Evolutionary conservation across 1,140 invertebrate species (phyloP).

Genomic region (Pomacea maculata): DNA sequence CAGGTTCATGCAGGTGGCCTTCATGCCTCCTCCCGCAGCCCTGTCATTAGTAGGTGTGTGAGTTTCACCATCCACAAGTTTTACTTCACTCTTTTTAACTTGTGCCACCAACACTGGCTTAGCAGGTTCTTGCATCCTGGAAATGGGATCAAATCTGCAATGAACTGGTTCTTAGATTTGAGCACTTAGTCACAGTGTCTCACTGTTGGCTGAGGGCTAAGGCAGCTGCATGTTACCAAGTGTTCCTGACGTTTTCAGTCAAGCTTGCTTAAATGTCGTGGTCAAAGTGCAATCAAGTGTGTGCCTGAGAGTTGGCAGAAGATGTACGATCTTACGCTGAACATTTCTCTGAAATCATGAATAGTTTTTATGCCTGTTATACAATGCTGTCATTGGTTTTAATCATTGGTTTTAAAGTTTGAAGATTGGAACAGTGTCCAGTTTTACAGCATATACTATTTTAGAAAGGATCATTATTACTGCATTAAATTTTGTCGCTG

Average conservation of each 20-base stretch:
- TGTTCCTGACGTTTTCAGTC: neutral
- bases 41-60: neutral
- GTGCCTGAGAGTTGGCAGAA: neutral
- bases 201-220: neutral
- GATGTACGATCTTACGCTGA: neutral
- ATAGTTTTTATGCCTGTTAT: neutral
- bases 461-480: neutral
- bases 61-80: neutral
- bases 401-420: conserved; percentile 11
- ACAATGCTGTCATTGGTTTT: conserved; percentile 2
- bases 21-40: conserved; percentile 1
- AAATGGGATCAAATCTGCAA: neutral
- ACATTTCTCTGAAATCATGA: neutral
- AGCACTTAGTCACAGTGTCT: neutral
- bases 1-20: conserved; percentile 2
- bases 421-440: conserved; percentile 3
- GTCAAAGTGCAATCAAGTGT: conserved; percentile 1
- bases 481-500: conserved; percentile 1
- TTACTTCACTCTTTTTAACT: neutral
- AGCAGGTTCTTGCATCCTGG: neutral
- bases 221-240: neutral
- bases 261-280: neutral
- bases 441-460: neutral
- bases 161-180: neutral
- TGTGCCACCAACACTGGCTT: neutral